Evolutionary conservation across 37 sponge, comb jelly and placozoan species (phyloP).

Genomic region (Axinella damicornis): DNA sequence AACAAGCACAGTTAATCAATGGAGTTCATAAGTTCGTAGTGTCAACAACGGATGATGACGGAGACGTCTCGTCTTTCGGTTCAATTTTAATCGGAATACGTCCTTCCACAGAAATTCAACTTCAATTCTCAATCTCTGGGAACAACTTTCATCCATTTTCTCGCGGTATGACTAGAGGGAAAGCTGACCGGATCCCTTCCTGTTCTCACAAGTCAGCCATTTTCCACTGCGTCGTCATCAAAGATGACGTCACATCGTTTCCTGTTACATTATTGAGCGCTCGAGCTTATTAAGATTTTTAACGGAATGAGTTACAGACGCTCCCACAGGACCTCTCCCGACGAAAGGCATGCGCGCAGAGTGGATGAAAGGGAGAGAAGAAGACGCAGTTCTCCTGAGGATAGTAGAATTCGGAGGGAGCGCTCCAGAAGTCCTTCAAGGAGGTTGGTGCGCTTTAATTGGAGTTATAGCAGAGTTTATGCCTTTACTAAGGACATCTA

Average conservation of each 20-base stretch:
- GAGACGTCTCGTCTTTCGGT: no score
- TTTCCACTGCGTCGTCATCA: neutral
- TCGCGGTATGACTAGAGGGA: neutral
- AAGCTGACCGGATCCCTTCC: slow-evolving; percentile 42
- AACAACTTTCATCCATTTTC: neutral
- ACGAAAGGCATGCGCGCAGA: neutral
- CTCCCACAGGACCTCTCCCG: neutral
- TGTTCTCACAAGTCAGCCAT: slow-evolving; percentile 50
- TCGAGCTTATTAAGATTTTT: no score
- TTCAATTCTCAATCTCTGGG: neutral
- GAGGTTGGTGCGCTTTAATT: slow-evolving; percentile 13
- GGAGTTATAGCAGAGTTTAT: neutral
- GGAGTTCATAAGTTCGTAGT: no score
- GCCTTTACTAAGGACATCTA: no score
- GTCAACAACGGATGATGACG: no score
- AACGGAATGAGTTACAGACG: no score
- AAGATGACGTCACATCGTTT: neutral
- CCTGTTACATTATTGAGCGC: no score
- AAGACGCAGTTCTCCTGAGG: neutral
- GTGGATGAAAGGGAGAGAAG: neutral
- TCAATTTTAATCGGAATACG: no score
- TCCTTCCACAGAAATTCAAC: no score
- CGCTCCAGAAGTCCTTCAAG: slow-evolving; percentile 28
- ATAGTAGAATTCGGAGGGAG: neutral
- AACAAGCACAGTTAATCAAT: no score